Evolutionary conservation across 2,797 vertebrate species (phyloP).

Genomic region (Schizopygopsis pylzovi): DNA sequence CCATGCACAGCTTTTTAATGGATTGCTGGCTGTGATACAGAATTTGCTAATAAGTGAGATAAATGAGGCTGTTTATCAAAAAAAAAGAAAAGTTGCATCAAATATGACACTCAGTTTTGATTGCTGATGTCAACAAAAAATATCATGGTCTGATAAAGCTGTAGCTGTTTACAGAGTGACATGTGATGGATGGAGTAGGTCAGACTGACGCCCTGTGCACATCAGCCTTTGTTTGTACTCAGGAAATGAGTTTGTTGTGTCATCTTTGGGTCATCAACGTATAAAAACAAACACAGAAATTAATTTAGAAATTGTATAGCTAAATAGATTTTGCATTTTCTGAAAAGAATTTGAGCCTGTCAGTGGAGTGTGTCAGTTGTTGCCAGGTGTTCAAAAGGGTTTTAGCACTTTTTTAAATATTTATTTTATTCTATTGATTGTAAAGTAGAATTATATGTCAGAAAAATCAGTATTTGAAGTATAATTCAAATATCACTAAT

Average conservation of each 20-base stretch:
- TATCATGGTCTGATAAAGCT: constrained; percentile 21
- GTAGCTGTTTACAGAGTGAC: constrained; percentile 15
- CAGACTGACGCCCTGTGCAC: neutral
- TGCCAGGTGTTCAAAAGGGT: neutral
- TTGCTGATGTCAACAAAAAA: constrained; percentile 11
- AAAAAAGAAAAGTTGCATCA: neutral
- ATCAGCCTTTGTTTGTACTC: constrained; percentile 10
- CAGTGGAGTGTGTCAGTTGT: neutral
- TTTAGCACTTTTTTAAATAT: neutral
- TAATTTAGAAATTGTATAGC: neutral
- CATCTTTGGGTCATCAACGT: neutral
- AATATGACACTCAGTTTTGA: constrained; percentile 22
- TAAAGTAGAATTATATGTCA: neutral
- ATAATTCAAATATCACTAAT: neutral
- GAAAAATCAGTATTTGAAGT: neutral
- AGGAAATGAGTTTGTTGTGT: constrained; percentile 29
- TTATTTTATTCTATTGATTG: neutral
- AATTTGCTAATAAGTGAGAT: constrained; percentile 28
- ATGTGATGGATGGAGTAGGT: constrained; percentile 37
- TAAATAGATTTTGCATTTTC: neutral
- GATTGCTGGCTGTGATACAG: constrained; percentile 14
- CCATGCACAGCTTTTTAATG: constrained; percentile 10
- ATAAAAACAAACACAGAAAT: neutral
- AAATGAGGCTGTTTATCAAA: constrained; percentile 29
- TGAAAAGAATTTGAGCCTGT: neutral